These are phyloP conservation scores for Coronaproctus castanopsis DNA, from an alignment of 2,888 invertebrate species.

Conservation along the genomic window DNA sequence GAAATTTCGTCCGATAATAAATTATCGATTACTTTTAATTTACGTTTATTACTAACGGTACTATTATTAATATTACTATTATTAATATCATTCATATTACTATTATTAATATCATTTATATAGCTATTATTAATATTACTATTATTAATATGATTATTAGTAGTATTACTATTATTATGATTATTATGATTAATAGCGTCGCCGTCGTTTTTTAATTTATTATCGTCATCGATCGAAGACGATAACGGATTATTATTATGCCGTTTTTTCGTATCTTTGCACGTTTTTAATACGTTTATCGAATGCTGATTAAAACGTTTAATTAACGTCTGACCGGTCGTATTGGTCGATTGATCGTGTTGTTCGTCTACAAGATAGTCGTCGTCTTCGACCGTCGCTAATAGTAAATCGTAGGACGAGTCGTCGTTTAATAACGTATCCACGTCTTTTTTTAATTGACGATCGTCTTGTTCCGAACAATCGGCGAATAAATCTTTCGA, in stretches of 20 bases:
- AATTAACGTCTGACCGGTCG: conserved; percentile 78
- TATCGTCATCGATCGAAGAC: neutral
- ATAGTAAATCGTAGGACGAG: conserved; percentile 44
- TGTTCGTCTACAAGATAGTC: conserved; percentile 51
- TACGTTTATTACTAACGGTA: conserved; percentile 1
- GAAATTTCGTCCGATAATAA: conserved; percentile 4
- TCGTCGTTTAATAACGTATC: conserved; percentile 38
- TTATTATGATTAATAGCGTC: neutral
- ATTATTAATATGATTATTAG: conserved; percentile 5
- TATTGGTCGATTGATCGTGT: conserved; percentile 31
- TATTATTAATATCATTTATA: too few relatives aligned
- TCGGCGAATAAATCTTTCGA: conserved; percentile 92
- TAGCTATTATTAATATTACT: neutral
- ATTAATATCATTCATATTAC: neutral
- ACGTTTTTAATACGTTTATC: conserved; percentile 59
- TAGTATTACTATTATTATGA: neutral
- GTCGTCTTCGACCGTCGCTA: conserved; percentile 65
- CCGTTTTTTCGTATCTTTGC: neutral
- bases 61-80: neutral
- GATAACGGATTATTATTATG: neutral
- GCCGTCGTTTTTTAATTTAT: too few relatives aligned
- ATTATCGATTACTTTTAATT: neutral
- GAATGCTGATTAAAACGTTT: conserved; percentile 92
- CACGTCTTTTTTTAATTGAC: conserved; percentile 52
- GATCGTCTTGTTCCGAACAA: conserved; percentile 90